Conservation (phyloP, 2,113 vertebrate species). For the Platichthys stellatus region DNA sequence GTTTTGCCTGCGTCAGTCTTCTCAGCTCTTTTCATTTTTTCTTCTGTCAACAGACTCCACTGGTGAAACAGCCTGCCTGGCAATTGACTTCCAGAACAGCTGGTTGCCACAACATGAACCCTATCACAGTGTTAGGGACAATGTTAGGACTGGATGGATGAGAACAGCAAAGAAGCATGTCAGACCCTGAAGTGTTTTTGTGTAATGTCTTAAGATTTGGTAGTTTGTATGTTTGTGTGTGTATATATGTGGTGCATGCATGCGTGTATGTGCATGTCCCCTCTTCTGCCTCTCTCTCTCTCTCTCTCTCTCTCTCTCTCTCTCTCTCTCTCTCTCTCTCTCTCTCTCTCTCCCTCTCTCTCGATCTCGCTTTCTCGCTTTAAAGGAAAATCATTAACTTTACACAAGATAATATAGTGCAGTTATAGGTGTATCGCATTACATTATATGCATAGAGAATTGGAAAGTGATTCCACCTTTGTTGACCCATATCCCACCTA, state of each 20-base stretch:
- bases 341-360: too few species aligned
- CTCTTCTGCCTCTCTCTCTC: too few species aligned
- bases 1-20: slow-evolving; percentile 78
- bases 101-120: slow-evolving; percentile 56
- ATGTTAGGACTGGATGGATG: neutral
- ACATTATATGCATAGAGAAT: neutral
- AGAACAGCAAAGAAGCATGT: neutral
- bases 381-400: too few species aligned
- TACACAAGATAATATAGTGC: too few species aligned
- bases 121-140: neutral
- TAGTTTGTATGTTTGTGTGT: neutral
- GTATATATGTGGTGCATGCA: neutral
- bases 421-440: neutral
- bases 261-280: too few species aligned
- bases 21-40: slow-evolving; percentile 48
- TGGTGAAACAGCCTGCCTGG: slow-evolving; percentile 30
- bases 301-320: too few species aligned
- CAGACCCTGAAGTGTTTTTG: neutral
- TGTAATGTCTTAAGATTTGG: neutral
- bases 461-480: slow-evolving; percentile 77
- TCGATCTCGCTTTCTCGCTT: too few species aligned
- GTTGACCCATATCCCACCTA: slow-evolving; percentile 85
- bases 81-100: slow-evolving; percentile 22
- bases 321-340: too few species aligned
- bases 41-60: slow-evolving; percentile 16